Base-by-base conservation (phyloP, 2,113 vertebrate genomes). In the Sialia sialis region DNA sequence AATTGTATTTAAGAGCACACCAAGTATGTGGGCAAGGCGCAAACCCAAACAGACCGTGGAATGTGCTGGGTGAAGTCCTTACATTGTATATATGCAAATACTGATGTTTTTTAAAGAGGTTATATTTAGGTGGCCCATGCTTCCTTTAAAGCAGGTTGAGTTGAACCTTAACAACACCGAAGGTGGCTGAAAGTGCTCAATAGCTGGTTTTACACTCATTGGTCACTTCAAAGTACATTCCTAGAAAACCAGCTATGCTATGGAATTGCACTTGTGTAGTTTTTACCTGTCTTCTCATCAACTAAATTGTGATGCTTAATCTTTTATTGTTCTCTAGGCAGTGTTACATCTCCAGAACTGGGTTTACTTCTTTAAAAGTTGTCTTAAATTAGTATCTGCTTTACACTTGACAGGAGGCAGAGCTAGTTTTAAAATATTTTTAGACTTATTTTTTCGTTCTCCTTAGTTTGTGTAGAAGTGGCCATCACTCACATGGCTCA, bases 401-500 rank as follows among this genome's bases (percentile, higher is more conserved):
- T 96, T 84, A 81, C 23, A 72, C 25, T 93, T 90, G 22, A 49
- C 68, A 93, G 72, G 75, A 97, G 78, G 55, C 54, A 69, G 84
- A 85, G 17, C 39, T 75, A 69, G 1, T 44, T 90, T 89, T 85
- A 14, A 46, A 89, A 77, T 21, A 58, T 29, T 91, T 85, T 93
- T 63, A 80, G 70, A 63, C 77, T 67, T 82, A 39, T 34, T 74
- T 89, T 87, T 85, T 77, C 30, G 14, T 84, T 94, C 55, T 80
- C 55, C 52, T 54, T 67, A 34, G 90, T 90, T 93, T 92, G 75
- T 92, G 52, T 89, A 88, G 88, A 95, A 83, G 79, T 11, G 79
- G 46, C 67, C 75, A 88, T 95, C 56, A 64, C 30, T 93, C 85
- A 88, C 25, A 39, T 3, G 39, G 43, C 20, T 93, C 27, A 9